phyloP scores from a whole-genome alignment of 2,797 vertebrate species.

The Pelobates cultripes region DNA sequence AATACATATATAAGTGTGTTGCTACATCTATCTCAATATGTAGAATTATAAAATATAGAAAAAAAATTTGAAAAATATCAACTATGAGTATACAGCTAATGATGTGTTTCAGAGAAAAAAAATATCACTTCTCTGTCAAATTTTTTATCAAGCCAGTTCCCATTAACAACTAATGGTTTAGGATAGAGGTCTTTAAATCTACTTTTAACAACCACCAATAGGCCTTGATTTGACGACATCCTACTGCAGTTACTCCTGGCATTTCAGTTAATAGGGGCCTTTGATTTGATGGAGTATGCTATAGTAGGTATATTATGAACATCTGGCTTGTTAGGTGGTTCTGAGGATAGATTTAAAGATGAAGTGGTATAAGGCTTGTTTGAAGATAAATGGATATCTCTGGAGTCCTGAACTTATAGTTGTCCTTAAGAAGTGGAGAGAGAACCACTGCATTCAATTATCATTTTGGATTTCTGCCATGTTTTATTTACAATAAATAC shows the following conservation, averaged over 20 bases:
- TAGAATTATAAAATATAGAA: neutral
- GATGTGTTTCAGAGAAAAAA: neutral
- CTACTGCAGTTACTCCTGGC: too few relatives aligned
- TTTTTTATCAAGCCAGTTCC: neutral
- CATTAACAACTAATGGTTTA: neutral
- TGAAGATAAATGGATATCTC: too few relatives aligned
- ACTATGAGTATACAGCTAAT: neutral
- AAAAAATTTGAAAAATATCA: neutral
- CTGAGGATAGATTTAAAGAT: too few relatives aligned
- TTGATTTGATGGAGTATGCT: too few relatives aligned
- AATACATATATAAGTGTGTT: too few relatives aligned
- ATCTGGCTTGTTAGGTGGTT: too few relatives aligned
- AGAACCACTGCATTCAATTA: neutral
- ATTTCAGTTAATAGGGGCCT: too few relatives aligned
- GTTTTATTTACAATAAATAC: constrained; percentile 11
- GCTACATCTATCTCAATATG: too few relatives aligned
- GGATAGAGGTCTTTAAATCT: neutral
- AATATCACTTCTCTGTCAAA: neutral
- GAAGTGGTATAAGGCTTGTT: too few relatives aligned
- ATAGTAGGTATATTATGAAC: too few relatives aligned
- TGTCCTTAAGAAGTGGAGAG: neutral
- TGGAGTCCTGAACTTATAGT: neutral
- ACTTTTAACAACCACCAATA: too few relatives aligned
- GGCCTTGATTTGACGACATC: too few relatives aligned
- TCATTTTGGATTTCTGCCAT: neutral